Conservation (phyloP, 2,797 vertebrate genomes). For the Salarias fasciatus region DNA sequence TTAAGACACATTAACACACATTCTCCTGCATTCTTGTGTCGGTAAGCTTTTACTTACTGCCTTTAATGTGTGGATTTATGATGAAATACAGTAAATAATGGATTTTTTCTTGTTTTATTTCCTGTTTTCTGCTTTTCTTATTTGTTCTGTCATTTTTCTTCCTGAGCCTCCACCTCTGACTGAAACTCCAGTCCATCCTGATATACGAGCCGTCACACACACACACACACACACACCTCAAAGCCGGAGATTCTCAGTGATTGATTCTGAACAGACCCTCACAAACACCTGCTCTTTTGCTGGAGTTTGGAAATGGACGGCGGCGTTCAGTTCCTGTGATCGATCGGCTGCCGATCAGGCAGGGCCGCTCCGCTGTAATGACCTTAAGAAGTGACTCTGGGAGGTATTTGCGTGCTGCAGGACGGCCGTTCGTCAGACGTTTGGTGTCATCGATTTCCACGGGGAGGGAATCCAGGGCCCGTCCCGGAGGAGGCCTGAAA, state of each 20-base stretch:
- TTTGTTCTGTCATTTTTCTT: too few relatives aligned
- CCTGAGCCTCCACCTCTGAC: too few relatives aligned
- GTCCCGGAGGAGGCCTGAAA: constrained; percentile 10
- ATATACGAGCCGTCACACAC: constrained; percentile 49
- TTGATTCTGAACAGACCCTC: constrained; percentile 52
- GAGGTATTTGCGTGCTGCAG: too few relatives aligned
- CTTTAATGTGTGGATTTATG: too few relatives aligned
- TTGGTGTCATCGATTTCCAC: constrained; percentile 31
- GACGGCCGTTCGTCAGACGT: constrained; percentile 1
- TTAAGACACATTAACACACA: too few relatives aligned
- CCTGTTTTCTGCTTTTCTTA: too few relatives aligned
- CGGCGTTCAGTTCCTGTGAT: constrained; percentile 9
- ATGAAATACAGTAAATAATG: too few relatives aligned
- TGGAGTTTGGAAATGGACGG: constrained; percentile 6
- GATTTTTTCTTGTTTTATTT: too few relatives aligned
- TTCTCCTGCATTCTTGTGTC: too few relatives aligned
- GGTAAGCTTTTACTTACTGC: too few relatives aligned
- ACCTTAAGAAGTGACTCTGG: constrained; percentile 31
- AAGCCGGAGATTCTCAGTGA: constrained; percentile 53
- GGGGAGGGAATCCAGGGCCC: constrained; percentile 24
- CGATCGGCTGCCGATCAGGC: constrained; percentile 18
- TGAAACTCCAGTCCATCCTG: constrained; percentile 24
- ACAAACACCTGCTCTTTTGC: constrained; percentile 21
- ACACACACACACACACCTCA: constrained; percentile 27
- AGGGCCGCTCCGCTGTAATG: constrained; percentile 39